phyloP scores from a whole-genome alignment of 2,888 invertebrate species.

The Lepeophtheirus nordmannii region DNA sequence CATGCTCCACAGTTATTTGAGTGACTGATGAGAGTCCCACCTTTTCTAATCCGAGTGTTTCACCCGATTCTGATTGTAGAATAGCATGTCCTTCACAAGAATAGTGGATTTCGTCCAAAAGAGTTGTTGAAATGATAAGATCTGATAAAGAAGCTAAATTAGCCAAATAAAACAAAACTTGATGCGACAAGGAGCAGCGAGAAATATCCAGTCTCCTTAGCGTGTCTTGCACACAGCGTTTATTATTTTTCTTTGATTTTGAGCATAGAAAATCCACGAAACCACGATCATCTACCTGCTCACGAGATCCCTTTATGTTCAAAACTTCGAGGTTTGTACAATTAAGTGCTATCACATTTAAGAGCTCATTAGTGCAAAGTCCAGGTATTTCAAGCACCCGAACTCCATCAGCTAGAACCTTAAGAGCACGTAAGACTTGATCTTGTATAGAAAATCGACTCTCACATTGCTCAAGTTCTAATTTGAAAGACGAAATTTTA shows the following conservation, averaged over 20 bases:
- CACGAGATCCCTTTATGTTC: conserved; percentile 12
- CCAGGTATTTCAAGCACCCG: conserved; percentile 10
- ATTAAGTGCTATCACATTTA: conserved; percentile 10
- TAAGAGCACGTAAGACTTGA: not conserved
- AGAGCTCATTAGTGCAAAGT: conserved; percentile 5
- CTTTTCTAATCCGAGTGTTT: conserved; percentile 1
- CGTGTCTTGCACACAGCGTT: not conserved
- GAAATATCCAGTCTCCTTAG: not conserved
- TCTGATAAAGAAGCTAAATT: not conserved
- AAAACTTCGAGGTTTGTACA: conserved; percentile 18
- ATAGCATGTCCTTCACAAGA: conserved; percentile 4
- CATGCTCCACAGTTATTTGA: conserved; percentile 13
- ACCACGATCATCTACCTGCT: conserved; percentile 9
- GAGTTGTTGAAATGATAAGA: not conserved
- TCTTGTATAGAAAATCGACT: conserved; percentile 12
- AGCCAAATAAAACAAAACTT: conserved; percentile 7
- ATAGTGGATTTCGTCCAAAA: conserved; percentile 13
- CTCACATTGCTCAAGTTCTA: conserved; percentile 21
- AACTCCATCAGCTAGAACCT: not conserved
- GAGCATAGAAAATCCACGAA: conserved; percentile 1
- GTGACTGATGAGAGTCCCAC: not conserved
- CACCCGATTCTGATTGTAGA: not conserved
- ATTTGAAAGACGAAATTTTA: conserved; percentile 19
- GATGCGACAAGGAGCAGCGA: conserved; percentile 6
- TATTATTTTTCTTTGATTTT: no score